These are phyloP conservation scores for Elmis aenea DNA, from an alignment of 2,888 invertebrate genomes.

Conservation along the genomic window DNA sequence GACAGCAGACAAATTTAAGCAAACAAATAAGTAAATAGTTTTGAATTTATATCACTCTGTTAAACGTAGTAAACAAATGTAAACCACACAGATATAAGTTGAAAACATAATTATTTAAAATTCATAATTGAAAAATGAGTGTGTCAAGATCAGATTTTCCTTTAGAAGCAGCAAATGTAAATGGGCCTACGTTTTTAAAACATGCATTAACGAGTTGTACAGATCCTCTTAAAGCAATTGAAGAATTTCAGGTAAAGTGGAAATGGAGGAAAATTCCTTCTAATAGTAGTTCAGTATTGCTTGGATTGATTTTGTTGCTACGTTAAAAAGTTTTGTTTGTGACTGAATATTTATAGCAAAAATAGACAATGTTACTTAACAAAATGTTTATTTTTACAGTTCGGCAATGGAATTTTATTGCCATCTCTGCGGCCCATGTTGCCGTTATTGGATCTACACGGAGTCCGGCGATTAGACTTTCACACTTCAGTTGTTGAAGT, in stretches of 20 bases:
- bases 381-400: constrained; percentile 44
- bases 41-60: too few relatives aligned
- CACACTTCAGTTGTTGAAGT: constrained; percentile 90
- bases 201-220: constrained; percentile 93
- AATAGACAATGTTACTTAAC: constrained; percentile 5
- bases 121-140: constrained; percentile 2
- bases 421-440: constrained; percentile 93
- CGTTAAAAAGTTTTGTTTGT: too few relatives aligned
- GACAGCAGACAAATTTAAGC: too few relatives aligned
- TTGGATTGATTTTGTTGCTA: too few relatives aligned
- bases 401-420: constrained; percentile 85
- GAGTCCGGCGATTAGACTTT: constrained; percentile 87
- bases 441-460: constrained; percentile 90
- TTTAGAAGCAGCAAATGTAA: constrained; percentile 43
- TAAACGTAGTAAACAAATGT: too few relatives aligned
- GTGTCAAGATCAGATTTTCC: constrained; percentile 37
- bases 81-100: too few relatives aligned
- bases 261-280: too few relatives aligned
- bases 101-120: constrained; percentile 1
- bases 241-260: constrained; percentile 80
- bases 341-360: constrained; percentile 2
- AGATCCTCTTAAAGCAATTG: constrained; percentile 95
- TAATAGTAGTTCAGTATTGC: too few relatives aligned
- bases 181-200: constrained; percentile 47
- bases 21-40: too few relatives aligned